Conservation (phyloP, 2,113 vertebrate genomes). For the Geothlypis trichas region DNA sequence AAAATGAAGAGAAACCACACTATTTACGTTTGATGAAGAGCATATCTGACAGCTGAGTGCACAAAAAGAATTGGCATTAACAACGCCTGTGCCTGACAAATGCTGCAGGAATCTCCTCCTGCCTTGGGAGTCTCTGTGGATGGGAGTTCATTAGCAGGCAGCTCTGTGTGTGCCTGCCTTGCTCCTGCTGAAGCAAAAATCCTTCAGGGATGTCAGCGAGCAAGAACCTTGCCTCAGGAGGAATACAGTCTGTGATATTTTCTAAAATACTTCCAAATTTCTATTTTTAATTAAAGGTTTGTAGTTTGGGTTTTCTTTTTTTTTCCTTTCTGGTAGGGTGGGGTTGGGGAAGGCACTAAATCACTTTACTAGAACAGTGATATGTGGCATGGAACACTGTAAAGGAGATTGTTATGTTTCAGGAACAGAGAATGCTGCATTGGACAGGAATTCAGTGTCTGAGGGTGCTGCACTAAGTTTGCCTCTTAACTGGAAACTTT, state of each 20-base stretch:
- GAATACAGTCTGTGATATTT: neutral
- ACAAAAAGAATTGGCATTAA: neutral
- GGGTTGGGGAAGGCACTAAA: neutral
- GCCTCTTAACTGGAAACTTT: neutral
- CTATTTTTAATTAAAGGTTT: neutral
- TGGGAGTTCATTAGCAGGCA: neutral
- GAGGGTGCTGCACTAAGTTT: neutral
- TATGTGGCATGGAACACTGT: neutral
- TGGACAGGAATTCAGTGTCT: neutral
- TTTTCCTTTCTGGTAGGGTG: neutral
- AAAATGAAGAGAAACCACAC: neutral
- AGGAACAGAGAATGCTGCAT: neutral
- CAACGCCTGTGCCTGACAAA: neutral
- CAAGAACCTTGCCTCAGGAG: neutral
- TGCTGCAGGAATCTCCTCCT: neutral
- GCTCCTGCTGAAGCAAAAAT: neutral
- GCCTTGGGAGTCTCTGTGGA: neutral
- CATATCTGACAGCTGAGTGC: neutral
- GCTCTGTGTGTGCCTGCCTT: neutral
- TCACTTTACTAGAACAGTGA: neutral
- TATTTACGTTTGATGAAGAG: neutral
- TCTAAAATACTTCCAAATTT: neutral
- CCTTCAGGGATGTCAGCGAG: no score
- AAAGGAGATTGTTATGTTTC: neutral
- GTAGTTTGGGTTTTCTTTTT: neutral